These are phyloP conservation scores for Heliconius nattereri DNA, from an alignment of 1,140 invertebrate genomes.

Conservation along the genomic window DNA sequence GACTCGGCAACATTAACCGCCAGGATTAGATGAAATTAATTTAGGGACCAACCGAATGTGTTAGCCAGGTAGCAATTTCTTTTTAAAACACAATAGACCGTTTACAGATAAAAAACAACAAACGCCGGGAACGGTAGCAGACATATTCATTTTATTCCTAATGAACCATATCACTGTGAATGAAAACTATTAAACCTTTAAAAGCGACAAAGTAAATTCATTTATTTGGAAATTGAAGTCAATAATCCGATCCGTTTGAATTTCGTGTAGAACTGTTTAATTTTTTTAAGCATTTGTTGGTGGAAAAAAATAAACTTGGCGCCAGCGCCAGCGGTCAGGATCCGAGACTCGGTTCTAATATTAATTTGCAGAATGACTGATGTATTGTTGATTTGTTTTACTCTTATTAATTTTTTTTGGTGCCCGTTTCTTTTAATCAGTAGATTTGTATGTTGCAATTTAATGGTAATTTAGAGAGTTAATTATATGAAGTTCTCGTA, in stretches of 20 bases:
- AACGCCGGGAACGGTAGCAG: constrained; percentile 68
- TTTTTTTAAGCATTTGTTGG: constrained; percentile 32
- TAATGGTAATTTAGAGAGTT: background rate
- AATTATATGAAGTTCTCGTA: background rate
- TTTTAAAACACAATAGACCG: constrained; percentile 49
- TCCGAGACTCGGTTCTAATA: constrained; percentile 39
- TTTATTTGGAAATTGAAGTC: constrained; percentile 47
- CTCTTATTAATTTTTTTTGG: background rate
- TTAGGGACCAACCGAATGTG: constrained; percentile 62
- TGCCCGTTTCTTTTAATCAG: background rate
- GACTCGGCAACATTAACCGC: constrained; percentile 69
- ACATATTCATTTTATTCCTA: constrained; percentile 63
- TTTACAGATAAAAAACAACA: constrained; percentile 53
- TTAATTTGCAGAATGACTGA: constrained; percentile 49
- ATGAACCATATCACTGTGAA: constrained; percentile 70
- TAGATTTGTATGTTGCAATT: background rate
- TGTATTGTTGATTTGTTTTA: constrained; percentile 39
- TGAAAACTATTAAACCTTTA: constrained; percentile 72
- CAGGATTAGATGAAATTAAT: constrained; percentile 76
- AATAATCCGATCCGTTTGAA: constrained; percentile 7
- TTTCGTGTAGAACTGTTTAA: constrained; percentile 35
- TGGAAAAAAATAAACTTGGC: constrained; percentile 43
- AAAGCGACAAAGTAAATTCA: constrained; percentile 54
- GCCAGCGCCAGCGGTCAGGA: constrained; percentile 43
- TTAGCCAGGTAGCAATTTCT: constrained; percentile 69